Evolutionary conservation across 2,888 invertebrate genomes (phyloP).

Genomic region (Lithophane leautieri): DNA sequence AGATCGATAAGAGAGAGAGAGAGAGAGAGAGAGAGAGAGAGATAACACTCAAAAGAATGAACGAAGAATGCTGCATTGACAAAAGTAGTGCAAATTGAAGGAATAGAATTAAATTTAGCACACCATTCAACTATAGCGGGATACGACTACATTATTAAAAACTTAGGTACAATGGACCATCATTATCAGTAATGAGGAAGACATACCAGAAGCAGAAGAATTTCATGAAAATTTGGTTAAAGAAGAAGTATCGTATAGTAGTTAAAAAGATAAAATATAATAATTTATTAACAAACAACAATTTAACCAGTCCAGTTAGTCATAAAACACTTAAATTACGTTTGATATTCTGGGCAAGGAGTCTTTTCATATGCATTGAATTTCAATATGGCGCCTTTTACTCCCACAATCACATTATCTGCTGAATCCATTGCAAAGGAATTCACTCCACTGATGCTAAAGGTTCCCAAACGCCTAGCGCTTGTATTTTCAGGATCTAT

Average conservation of each 20-base stretch:
- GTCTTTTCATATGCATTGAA: slow-evolving; percentile 80
- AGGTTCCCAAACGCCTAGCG: slow-evolving; percentile 79
- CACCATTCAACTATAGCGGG: background rate
- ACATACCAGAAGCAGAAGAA: background rate
- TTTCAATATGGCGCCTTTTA: slow-evolving; percentile 81
- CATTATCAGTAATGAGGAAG: background rate
- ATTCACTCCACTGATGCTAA: slow-evolving; percentile 81
- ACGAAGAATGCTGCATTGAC: background rate
- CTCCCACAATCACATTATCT: slow-evolving; percentile 84
- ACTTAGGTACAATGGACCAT: background rate
- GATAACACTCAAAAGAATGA: background rate
- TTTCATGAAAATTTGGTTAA: background rate
- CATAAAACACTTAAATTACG: slow-evolving; percentile 68
- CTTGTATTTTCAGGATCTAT: slow-evolving; percentile 79
- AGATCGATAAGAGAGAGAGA: background rate
- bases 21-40: too few species aligned
- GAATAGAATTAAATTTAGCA: too few species aligned
- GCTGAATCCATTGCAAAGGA: slow-evolving; percentile 84
- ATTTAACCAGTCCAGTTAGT: slow-evolving; percentile 12
- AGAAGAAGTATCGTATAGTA: background rate
- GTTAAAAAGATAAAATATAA: background rate
- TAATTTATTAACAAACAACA: slow-evolving; percentile 25
- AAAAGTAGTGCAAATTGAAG: background rate
- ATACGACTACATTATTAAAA: background rate
- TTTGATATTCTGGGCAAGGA: slow-evolving; percentile 76